Percentiles rank a stretch among this genome's conserved stretches.
Evolutionary conservation across 2,797 vertebrate genomes (phyloP).

Genomic region (Tadarida brasiliensis): DNA sequence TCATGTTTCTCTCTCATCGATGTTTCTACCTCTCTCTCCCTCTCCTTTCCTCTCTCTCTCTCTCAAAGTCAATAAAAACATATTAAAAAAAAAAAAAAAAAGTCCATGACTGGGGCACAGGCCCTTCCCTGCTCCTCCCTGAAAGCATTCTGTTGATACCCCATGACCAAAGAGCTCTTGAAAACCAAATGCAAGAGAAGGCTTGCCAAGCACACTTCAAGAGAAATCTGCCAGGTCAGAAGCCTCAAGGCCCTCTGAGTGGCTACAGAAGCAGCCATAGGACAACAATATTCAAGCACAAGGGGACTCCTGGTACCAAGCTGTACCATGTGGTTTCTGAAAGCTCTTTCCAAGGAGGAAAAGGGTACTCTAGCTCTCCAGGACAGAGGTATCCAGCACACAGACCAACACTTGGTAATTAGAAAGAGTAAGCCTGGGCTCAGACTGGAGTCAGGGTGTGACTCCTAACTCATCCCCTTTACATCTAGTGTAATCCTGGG

Average conservation of each 20-base stretch:
- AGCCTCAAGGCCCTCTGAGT: neutral
- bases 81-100: neutral
- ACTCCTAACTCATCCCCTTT: neutral
- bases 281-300: neutral
- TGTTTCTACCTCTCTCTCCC: neutral
- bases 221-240: neutral
- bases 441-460: neutral
- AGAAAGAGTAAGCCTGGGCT: neutral
- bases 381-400: neutral
- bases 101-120: neutral
- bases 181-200: conserved; percentile 30
- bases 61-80: neutral
- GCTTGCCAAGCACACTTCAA: neutral
- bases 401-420: neutral
- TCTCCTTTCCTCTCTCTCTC: neutral
- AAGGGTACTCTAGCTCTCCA: neutral
- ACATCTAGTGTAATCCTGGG: neutral
- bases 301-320: neutral
- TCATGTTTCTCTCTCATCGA: neutral
- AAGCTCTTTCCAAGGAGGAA: neutral
- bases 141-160: neutral
- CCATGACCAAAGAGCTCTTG: neutral
- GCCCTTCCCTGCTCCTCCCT: neutral
- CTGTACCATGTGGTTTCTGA: neutral
- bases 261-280: neutral